Evolutionary conservation across 2,888 invertebrate species (phyloP).

Genomic region (Pecten maximus): DNA sequence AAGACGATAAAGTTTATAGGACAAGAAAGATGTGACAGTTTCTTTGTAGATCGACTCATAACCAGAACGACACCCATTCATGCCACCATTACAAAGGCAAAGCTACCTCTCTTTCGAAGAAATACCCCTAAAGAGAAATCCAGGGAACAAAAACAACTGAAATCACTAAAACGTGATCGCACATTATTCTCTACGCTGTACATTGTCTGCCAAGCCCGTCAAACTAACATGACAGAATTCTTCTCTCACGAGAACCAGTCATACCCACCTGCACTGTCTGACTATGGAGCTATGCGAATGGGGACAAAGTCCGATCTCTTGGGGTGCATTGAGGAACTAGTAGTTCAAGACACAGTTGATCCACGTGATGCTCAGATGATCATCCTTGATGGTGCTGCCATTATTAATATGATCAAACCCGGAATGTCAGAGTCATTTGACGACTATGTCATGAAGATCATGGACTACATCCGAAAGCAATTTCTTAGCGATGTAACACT

Average conservation of each 20-base stretch:
- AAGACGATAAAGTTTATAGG: too few species aligned
- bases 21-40: too few species aligned
- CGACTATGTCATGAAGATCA: background rate
- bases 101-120: background rate
- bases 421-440: background rate
- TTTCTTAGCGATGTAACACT: too few species aligned
- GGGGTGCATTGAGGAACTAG: background rate
- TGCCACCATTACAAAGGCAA: slow-evolving; percentile 8
- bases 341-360: background rate
- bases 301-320: background rate
- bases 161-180: background rate
- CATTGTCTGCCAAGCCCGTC: background rate
- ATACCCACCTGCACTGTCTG: slow-evolving; percentile 2
- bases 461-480: too few species aligned
- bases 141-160: background rate
- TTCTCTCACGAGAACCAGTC: too few species aligned
- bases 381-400: background rate
- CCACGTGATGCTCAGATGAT: background rate
- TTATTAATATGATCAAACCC: slow-evolving; percentile 1
- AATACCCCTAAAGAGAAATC: too few species aligned
- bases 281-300: background rate
- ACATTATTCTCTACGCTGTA: slow-evolving; percentile 5
- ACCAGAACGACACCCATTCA: background rate
- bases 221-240: too few species aligned
- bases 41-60: too few species aligned